phyloP scores from a whole-genome alignment of 2,797 vertebrate species.

The Propithecus perrieri region DNA sequence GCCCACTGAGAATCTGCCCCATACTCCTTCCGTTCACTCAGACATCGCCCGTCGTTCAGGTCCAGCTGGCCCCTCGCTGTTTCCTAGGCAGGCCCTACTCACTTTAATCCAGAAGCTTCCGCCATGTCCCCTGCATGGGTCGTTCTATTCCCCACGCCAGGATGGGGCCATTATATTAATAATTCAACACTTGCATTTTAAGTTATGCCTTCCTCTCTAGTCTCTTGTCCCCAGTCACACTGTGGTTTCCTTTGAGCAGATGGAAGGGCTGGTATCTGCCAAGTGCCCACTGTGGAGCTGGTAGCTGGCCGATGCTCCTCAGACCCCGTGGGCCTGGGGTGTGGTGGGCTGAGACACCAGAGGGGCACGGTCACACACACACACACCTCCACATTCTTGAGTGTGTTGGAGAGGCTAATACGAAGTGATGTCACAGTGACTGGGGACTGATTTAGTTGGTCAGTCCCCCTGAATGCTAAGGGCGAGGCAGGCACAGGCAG shows the following conservation, averaged over 20 bases:
- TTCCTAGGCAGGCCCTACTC: neutral
- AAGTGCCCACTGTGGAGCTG: neutral
- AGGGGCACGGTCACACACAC: neutral
- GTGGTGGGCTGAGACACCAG: neutral
- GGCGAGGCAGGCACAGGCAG: neutral
- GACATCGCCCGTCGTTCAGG: accelerated
- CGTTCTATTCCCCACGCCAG: accelerated
- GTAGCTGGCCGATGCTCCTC: neutral
- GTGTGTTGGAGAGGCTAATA: neutral
- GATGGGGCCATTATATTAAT: neutral
- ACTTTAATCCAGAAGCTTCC: neutral
- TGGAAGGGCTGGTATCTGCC: neutral
- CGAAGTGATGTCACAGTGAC: accelerated
- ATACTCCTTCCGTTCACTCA: neutral
- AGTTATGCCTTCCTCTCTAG: accelerated
- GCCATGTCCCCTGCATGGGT: accelerated
- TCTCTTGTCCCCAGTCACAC: accelerated
- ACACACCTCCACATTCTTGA: too few relatives aligned
- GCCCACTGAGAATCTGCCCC: neutral
- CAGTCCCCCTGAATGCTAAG: neutral
- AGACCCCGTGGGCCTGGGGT: neutral
- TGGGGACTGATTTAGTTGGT: neutral
- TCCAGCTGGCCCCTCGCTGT: accelerated
- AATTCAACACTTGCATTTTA: neutral
- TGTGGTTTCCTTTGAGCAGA: too few relatives aligned